A percentile compares a stretch with the other conserved stretches of the same genome.
Conservation (phyloP, 2,888 invertebrate genomes). For the Drosophila picticornis region DNA sequence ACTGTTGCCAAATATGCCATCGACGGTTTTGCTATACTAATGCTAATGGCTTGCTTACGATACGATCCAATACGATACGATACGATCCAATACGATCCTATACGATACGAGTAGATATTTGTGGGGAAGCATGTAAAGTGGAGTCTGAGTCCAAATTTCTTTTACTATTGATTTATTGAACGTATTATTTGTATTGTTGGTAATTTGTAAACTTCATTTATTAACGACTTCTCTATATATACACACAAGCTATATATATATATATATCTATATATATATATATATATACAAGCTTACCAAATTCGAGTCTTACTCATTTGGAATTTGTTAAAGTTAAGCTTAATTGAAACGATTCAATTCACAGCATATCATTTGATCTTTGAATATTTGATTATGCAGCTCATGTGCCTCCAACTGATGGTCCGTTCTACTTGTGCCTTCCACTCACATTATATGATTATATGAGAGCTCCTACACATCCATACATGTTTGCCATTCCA, state of each 20-base stretch:
- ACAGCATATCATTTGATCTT: neutral
- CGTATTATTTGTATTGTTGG: neutral
- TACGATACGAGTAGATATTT: neutral
- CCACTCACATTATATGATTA: constrained; percentile 12
- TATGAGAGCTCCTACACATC: neutral
- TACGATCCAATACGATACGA: too few relatives aligned
- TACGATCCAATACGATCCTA: too few relatives aligned
- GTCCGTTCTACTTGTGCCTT: constrained; percentile 30
- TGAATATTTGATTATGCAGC: constrained; percentile 37
- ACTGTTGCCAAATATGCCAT: constrained; percentile 16
- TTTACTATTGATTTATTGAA: neutral
- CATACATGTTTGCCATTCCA: neutral
- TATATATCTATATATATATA: too few relatives aligned
- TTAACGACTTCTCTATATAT: neutral
- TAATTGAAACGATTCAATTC: neutral
- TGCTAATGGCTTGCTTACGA: neutral
- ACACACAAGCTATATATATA: too few relatives aligned
- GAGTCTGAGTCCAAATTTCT: neutral
- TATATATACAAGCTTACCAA: neutral
- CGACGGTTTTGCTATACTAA: constrained; percentile 1
- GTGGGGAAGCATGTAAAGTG: too few relatives aligned
- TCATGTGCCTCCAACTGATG: constrained; percentile 28
- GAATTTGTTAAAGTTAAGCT: neutral
- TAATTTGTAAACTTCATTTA: neutral
- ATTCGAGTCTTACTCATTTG: neutral